Evolutionary conservation across 2,113 vertebrate genomes (phyloP).

Genomic region (Onychorhynchus coronatus): DNA sequence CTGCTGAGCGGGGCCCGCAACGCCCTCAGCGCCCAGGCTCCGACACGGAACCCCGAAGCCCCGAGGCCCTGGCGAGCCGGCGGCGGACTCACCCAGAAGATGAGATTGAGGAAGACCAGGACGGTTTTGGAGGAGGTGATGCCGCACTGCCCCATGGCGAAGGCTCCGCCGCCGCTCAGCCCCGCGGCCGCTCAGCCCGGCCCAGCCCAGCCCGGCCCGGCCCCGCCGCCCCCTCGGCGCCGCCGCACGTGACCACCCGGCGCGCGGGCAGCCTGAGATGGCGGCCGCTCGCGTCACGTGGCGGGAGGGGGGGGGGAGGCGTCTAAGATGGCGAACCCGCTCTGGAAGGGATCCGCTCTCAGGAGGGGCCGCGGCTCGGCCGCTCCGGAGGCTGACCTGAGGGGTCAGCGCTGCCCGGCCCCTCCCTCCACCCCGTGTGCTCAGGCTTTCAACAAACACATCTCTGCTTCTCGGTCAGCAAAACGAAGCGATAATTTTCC

Average conservation of each 20-base stretch:
- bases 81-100: slow-evolving; percentile 86
- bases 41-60: background rate
- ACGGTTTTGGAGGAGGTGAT: slow-evolving; percentile 97
- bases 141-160: slow-evolving; percentile 86
- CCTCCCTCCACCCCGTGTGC: too few species aligned
- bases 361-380: fast-evolving
- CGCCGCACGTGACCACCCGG: background rate
- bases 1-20: background rate
- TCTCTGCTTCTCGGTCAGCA: too few species aligned
- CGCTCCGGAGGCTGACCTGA: fast-evolving
- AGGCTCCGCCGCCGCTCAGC: background rate
- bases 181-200: background rate
- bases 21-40: background rate
- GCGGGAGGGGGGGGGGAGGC: slow-evolving; percentile 1
- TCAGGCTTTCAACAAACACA: background rate
- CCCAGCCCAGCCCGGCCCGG: background rate
- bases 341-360: too few species aligned
- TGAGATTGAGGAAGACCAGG: slow-evolving; percentile 94
- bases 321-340: slow-evolving; percentile 39
- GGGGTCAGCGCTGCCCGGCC: fast-evolving
- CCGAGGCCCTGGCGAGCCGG: background rate
- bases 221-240: background rate
- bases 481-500: background rate
- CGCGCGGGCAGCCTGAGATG: slow-evolving; percentile 32
- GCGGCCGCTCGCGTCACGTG: slow-evolving; percentile 16